Evolutionary conservation across 1,140 invertebrate species (phyloP).

Genomic region (Drosophila tropicalis): DNA sequence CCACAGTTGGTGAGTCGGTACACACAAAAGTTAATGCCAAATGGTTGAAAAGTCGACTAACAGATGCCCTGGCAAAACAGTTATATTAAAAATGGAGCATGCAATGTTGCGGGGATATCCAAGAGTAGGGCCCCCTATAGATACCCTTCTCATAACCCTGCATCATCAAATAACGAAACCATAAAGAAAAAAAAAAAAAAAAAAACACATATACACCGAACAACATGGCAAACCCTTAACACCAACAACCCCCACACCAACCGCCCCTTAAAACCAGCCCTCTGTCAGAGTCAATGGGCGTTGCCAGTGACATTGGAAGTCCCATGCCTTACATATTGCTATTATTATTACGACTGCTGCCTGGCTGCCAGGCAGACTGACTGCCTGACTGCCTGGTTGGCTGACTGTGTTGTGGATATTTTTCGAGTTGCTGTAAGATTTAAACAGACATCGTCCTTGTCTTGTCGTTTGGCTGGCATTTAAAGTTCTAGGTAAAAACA

Average conservation of each 20-base stretch:
- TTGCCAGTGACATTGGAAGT: constrained; percentile 30
- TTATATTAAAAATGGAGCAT: neutral
- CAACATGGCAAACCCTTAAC: constrained; percentile 3
- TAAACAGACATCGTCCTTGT: constrained; percentile 18
- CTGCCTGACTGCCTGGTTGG: too few species aligned
- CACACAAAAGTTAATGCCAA: constrained; percentile 33
- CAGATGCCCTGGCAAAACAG: neutral
- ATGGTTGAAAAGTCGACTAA: constrained; percentile 14
- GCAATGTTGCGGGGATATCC: too few species aligned
- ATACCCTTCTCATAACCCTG: constrained; percentile 2
- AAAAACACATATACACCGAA: neutral
- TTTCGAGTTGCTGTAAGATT: constrained; percentile 15
- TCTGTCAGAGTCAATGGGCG: neutral
- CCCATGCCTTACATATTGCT: constrained; percentile 34
- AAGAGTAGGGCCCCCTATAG: neutral
- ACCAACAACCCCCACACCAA: neutral
- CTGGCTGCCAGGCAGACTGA: neutral
- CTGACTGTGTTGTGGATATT: neutral
- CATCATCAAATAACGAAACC: constrained; percentile 20
- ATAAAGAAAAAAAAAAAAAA: neutral
- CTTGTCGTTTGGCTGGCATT: constrained; percentile 11
- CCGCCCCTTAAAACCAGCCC: neutral
- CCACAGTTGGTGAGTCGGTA: constrained; percentile 8
- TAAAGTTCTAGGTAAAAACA: constrained; percentile 13
- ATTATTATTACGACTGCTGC: constrained; percentile 30